Conservation (phyloP, 35 echinoderm and acorn worm genomes). For the Antedon bifida region DNA sequence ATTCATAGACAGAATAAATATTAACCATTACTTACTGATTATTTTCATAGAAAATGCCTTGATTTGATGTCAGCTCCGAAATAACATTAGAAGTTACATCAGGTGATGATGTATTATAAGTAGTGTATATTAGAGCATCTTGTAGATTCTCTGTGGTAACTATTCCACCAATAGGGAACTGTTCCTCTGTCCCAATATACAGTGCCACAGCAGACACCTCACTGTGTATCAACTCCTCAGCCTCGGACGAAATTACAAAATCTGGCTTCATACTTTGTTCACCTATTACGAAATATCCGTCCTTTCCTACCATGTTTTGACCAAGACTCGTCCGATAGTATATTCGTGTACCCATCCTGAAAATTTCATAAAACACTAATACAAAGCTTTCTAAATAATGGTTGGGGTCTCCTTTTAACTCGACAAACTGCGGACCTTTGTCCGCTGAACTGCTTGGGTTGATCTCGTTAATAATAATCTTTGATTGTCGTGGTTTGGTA, state of each 20-base stretch:
- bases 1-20: no score
- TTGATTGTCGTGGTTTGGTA: background rate
- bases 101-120: conserved; percentile 4
- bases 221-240: background rate
- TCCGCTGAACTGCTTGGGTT: conserved; percentile 13
- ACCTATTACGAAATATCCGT: conserved; percentile 48
- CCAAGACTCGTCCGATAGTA: conserved; percentile 10
- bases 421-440: conserved; percentile 31
- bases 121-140: conserved; percentile 59
- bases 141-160: conserved; percentile 21
- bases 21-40: conserved; percentile 27
- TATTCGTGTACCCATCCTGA: conserved; percentile 14
- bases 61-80: background rate
- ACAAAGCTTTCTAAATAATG: conserved; percentile 23
- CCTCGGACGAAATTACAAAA: background rate
- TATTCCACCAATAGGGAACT: conserved; percentile 23
- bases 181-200: conserved; percentile 15
- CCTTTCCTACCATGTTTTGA: background rate
- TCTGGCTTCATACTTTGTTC: conserved; percentile 2
- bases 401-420: conserved; percentile 35
- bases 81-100: background rate
- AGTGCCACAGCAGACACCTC: conserved; percentile 30
- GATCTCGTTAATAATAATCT: conserved; percentile 73
- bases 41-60: conserved; percentile 3
- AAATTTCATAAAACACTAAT: conserved; percentile 28